phyloP scores from a whole-genome alignment of 2,888 invertebrate species.

The Synergus itoensis region DNA sequence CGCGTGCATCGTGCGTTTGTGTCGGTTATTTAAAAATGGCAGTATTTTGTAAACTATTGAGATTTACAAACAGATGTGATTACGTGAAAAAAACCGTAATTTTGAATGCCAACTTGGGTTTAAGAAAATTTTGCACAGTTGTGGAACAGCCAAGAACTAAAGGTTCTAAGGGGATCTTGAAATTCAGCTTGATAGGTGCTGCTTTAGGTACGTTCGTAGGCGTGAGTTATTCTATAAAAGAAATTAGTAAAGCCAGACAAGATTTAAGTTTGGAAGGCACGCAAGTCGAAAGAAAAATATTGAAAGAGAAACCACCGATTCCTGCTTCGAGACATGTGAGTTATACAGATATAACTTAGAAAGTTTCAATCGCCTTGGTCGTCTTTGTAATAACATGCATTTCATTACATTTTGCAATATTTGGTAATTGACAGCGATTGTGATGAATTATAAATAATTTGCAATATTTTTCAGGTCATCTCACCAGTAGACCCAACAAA shows the following conservation, averaged over 20 bases:
- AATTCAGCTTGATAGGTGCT: slow-evolving; percentile 81
- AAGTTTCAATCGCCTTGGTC: slow-evolving; percentile 25
- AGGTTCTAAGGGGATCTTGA: slow-evolving; percentile 72
- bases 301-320: slow-evolving; percentile 78
- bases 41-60: slow-evolving; percentile 62
- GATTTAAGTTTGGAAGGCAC: slow-evolving; percentile 78
- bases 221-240: slow-evolving; percentile 78
- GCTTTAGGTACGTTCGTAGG: slow-evolving; percentile 80
- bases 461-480: slow-evolving; percentile 80
- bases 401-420: not conserved
- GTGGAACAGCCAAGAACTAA: slow-evolving; percentile 56
- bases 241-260: slow-evolving; percentile 75
- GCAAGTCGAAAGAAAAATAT: slow-evolving; percentile 70
- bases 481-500: slow-evolving; percentile 84
- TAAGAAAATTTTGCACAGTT: slow-evolving; percentile 59
- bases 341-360: slow-evolving; percentile 38
- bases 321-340: slow-evolving; percentile 78
- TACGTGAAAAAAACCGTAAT: slow-evolving; percentile 50
- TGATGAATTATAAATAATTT: not conserved
- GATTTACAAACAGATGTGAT: slow-evolving; percentile 56
- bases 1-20: not conserved
- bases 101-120: slow-evolving; percentile 43
- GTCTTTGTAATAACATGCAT: not conserved
- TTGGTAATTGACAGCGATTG: not conserved
- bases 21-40: slow-evolving; percentile 62